Evolutionary conservation across 2,888 invertebrate genomes (phyloP).

Genomic region (Calameuta idolon): DNA sequence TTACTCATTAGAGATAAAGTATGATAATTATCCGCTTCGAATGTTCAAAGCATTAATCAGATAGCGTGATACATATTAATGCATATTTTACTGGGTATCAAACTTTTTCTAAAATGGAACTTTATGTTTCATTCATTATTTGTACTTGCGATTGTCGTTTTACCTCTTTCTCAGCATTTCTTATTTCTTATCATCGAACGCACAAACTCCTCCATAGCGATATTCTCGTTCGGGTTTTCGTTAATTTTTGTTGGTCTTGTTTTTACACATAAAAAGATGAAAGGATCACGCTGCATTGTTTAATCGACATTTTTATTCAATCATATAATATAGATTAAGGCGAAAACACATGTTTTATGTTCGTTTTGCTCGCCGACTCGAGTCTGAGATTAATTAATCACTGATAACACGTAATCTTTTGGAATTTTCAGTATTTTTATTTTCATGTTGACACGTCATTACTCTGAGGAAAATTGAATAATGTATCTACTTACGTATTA

Average conservation of each 20-base stretch:
- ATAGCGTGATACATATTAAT: background rate
- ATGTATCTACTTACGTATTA: slow-evolving; percentile 59
- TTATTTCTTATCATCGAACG: background rate
- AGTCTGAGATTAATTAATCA: background rate
- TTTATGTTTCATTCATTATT: background rate
- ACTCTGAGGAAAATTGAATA: slow-evolving; percentile 51
- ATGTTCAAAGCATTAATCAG: background rate
- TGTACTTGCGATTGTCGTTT: background rate
- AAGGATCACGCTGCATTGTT: background rate
- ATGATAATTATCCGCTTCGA: background rate
- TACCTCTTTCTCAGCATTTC: background rate
- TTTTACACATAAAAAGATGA: background rate
- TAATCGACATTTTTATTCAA: background rate
- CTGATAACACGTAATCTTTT: slow-evolving; percentile 40
- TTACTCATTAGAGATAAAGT: background rate
- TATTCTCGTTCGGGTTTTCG: background rate
- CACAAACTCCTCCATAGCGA: background rate
- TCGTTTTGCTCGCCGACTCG: background rate
- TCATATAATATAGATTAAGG: background rate
- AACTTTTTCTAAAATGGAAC: background rate
- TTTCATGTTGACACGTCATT: slow-evolving; percentile 40
- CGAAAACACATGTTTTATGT: background rate
- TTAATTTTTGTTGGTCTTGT: background rate
- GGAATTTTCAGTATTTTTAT: slow-evolving; percentile 38
- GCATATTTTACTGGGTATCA: background rate